These are phyloP conservation scores for Furcifer pardalis DNA, from an alignment of 2,797 vertebrate species.

Conservation along the genomic window DNA sequence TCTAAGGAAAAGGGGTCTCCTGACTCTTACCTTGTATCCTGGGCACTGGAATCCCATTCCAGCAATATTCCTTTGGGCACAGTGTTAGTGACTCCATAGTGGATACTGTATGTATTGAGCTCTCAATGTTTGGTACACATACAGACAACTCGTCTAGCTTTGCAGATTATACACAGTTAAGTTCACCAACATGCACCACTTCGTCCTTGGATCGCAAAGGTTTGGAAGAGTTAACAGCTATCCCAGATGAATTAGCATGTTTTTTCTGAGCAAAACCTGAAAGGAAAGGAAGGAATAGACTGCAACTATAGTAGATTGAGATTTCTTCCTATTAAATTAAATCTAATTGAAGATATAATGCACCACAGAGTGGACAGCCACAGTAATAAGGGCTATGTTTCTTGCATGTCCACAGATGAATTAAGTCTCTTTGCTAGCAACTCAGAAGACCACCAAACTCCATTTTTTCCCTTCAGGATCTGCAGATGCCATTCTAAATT, in stretches of 20 bases:
- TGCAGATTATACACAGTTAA: constrained; percentile 34
- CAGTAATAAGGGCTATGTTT: constrained; percentile 61
- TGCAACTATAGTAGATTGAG: constrained; percentile 60
- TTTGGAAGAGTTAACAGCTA: constrained; percentile 52
- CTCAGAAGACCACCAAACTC: constrained; percentile 52
- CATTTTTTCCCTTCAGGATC: constrained; percentile 50
- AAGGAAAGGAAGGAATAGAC: constrained; percentile 54
- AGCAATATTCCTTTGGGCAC: background rate
- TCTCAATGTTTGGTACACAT: background rate
- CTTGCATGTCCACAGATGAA: constrained; percentile 53
- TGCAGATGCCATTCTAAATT: constrained; percentile 53
- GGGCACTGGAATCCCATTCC: background rate
- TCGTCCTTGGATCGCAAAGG: constrained; percentile 54
- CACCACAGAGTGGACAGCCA: constrained; percentile 54
- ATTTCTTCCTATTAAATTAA: constrained; percentile 65
- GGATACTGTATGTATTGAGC: background rate
- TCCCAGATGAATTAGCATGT: constrained; percentile 57
- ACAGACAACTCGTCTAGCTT: constrained; percentile 32
- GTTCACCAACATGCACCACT: constrained; percentile 41
- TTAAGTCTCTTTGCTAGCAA: constrained; percentile 54
- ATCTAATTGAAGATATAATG: constrained; percentile 61
- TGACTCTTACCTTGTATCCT: background rate
- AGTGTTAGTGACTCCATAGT: background rate
- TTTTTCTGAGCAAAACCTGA: constrained; percentile 63
- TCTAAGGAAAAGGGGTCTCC: background rate